Evolutionary conservation across 1,140 invertebrate species (phyloP), one percentile per base, ranked within the genome.

Genomic region (Drosophila setifemur): DNA sequence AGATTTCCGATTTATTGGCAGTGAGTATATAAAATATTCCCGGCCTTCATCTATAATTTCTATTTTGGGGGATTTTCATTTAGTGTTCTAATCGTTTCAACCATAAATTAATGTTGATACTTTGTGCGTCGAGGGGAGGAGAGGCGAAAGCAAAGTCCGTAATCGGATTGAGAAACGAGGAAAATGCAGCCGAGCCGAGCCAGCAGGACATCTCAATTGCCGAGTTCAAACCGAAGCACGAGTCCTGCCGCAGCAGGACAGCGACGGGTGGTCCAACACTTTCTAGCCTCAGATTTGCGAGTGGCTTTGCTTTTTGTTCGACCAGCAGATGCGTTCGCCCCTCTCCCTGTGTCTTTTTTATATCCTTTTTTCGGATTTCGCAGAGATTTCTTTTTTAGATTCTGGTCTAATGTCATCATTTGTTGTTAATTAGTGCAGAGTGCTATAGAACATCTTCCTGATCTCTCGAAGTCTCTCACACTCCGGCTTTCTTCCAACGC

Each of bases 151-250:
- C 28, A 81, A 71, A 73, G 47, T 81, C 81, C 44, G 69, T 86
- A 86, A 86, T 86, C 81, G 81, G 81, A 86, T 86, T 82, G 31
- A 47, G 23, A 66, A 67, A 61, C 55, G 71, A 11, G 35, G 12
- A 61, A 43, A 50, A 29, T 28, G 40, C 23, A 16, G 70, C 40
- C 75, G 31, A 47, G 58, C 57, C 77, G 49, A 67, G 53, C 47
- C 85, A 88, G 83, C 85, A 78, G 85, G 85, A 88, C 69, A 88
- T 88, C 85, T 88, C 75, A 79, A 83, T 88, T 73, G 33, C 39
- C 31, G 63, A 58, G 44, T 42, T 64, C 49, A 47, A 78, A 50
- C 69, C 78, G 47, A 66, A 73, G 73, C 82, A 86, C 82, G 83
- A 87, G 82, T 55, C 68, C 70, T 61, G 21, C 16, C 75, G 57